Base-by-base conservation (phyloP, 2,113 vertebrate species). In the Vulpes vulpes region DNA sequence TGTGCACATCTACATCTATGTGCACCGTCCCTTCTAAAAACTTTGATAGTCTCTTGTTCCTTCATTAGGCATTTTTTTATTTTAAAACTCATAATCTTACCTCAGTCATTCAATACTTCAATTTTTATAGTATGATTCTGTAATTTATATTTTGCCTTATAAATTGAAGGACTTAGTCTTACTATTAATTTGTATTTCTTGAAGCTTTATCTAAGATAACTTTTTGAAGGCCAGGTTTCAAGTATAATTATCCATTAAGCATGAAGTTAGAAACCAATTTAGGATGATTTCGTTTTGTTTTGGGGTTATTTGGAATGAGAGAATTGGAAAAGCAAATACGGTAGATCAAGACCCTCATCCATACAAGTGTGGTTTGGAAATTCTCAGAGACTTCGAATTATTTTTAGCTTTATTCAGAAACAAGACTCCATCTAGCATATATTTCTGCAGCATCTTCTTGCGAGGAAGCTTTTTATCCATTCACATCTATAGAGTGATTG, bases 251-350 rank as follows among this genome's bases (percentile, higher is more conserved):
- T 49, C 9, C 20, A 6, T 30, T 35, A 17, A 30, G n/a, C 25
- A 30, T 93, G 32, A 79, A n/a, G 8, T 79, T 32, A 84, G 89
- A 96, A 93, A 76, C 67, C 35, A 93, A n/a, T 19, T 69, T 76
- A 53, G 7, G 17, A 88, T 1, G n/a, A 22, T 11, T 65, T 93
- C 38, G 6, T 32, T 76, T 82, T 82, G n/a, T 59, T 35, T 81
- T 69, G 17, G 35, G 3, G 20, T 1, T 27, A 49, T 69, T 67
- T n/a, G 27, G 8, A 19, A 78, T 17, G 14, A 55, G 49, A 22
- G 1, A 23, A 20, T 14, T 43, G 12, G 16, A 38, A 12, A 53
- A 35, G 55, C 2, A 69, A 35, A 6, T 80, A 22, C 43, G 51
- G 27, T 57, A 23, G 30, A 25, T 79, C 15, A 76, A 62, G 53